Evolutionary conservation across 2,113 vertebrate species (phyloP).

Genomic region (Ondatra zibethicus): DNA sequence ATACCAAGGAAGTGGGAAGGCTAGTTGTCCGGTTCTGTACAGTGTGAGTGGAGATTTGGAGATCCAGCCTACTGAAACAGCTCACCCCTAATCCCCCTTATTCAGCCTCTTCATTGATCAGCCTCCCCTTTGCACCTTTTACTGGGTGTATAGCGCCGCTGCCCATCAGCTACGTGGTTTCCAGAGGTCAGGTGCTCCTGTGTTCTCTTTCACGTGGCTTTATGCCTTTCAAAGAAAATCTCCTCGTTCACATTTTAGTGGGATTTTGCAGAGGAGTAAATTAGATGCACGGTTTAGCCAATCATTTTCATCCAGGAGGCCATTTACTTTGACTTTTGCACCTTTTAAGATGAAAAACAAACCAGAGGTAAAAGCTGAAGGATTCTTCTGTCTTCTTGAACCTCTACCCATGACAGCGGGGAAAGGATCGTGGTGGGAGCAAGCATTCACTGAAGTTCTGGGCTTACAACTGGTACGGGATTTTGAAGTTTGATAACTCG

Average conservation of each 20-base stretch:
- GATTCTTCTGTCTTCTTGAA: not conserved
- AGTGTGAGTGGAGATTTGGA: not conserved
- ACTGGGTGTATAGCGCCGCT: not conserved
- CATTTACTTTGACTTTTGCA: not conserved
- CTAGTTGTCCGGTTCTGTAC: not conserved
- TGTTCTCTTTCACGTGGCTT: slow-evolving; percentile 13
- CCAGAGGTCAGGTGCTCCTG: not conserved
- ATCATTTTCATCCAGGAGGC: not conserved
- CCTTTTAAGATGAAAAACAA: not conserved
- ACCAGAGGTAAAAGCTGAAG: not conserved
- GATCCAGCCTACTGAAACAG: not conserved
- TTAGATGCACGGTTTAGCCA: not conserved
- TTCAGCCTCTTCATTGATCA: not conserved
- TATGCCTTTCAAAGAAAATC: slow-evolving; percentile 17
- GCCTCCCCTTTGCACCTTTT: not conserved
- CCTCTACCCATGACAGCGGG: not conserved
- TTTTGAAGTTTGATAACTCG: not conserved
- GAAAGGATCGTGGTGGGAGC: not conserved
- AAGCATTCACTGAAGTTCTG: not conserved
- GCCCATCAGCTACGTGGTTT: not conserved
- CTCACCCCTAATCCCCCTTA: not conserved
- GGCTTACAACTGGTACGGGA: slow-evolving; percentile 4
- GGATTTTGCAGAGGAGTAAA: not conserved
- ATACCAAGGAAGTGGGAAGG: not conserved
- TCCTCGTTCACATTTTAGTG: not conserved